phyloP scores from a whole-genome alignment of 2,888 invertebrate genomes.

The Chaetogeoica ovagalla region DNA sequence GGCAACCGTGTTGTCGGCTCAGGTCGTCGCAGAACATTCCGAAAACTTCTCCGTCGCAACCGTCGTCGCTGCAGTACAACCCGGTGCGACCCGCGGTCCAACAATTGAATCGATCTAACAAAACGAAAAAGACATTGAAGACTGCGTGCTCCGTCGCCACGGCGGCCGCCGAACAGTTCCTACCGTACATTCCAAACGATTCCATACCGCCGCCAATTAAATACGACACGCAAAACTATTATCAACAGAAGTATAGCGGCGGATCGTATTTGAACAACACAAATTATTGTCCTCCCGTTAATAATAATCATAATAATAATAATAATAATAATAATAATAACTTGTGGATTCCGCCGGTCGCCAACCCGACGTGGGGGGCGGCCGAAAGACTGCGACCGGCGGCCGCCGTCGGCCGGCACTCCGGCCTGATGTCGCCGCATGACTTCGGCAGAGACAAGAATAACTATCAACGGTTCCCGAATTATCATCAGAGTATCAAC shows the following conservation, averaged over 20 bases:
- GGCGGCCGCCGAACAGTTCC: slow-evolving; percentile 36
- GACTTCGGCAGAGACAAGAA: slow-evolving; percentile 36
- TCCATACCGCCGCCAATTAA: slow-evolving; percentile 10
- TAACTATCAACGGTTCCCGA: slow-evolving; percentile 21
- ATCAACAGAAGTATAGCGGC: slow-evolving; percentile 37
- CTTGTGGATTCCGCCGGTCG: slow-evolving; percentile 35
- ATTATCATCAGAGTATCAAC: slow-evolving; percentile 7
- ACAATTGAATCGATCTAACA: slow-evolving; percentile 33
- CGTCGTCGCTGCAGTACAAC: slow-evolving; percentile 20
- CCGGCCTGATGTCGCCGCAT: neutral
- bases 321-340: too few species aligned
- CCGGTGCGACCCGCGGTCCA: slow-evolving; percentile 27
- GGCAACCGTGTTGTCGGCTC: slow-evolving; percentile 36
- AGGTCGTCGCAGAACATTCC: slow-evolving; percentile 39
- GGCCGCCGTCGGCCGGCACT: neutral
- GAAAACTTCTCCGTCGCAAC: slow-evolving; percentile 35
- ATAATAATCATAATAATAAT: too few species aligned
- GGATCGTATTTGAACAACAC: slow-evolving; percentile 33
- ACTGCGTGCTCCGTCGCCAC: slow-evolving; percentile 9
- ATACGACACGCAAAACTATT: slow-evolving; percentile 44
- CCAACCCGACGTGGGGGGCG: slow-evolving; percentile 26
- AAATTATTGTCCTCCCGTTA: slow-evolving; percentile 36
- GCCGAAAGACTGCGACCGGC: neutral
- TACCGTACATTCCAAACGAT: slow-evolving; percentile 49
- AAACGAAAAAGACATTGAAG: slow-evolving; percentile 44